These are phyloP conservation scores for Eriosoma lanigerum DNA, from an alignment of 1,140 invertebrate species.

Conservation along the genomic window DNA sequence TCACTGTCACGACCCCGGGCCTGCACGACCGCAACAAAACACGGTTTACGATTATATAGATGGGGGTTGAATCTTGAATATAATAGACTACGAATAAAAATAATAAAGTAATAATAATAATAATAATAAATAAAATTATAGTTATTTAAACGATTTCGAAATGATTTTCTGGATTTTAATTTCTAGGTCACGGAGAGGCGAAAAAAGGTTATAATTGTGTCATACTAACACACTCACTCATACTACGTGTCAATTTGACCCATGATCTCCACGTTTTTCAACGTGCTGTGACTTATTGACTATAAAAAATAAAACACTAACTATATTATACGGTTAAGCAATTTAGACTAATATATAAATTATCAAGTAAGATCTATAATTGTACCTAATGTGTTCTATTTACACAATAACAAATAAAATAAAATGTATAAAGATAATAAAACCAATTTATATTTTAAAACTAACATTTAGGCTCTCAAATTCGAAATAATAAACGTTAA, in stretches of 20 bases:
- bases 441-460: too few relatives aligned
- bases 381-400: too few relatives aligned
- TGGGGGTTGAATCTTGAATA: background rate
- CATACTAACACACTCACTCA: background rate
- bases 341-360: too few relatives aligned
- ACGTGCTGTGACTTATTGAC: background rate
- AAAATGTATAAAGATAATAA: too few relatives aligned
- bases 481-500: too few relatives aligned
- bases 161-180: slow-evolving; percentile 25
- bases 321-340: background rate
- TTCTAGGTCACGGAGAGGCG: slow-evolving; percentile 40
- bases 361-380: too few relatives aligned
- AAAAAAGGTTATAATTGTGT: slow-evolving; percentile 33
- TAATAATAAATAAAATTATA: slow-evolving; percentile 24
- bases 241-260: background rate
- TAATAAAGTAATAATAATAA: slow-evolving; percentile 22
- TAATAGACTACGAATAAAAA: background rate
- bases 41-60: background rate
- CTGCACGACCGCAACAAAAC: slow-evolving; percentile 30
- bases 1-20: slow-evolving; percentile 32
- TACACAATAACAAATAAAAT: too few relatives aligned
- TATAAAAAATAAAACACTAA: background rate
- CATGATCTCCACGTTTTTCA: background rate
- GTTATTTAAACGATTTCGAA: slow-evolving; percentile 11
- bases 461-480: too few relatives aligned